Percentiles rank a stretch among this genome's conserved stretches.
Conservation (phyloP, 2,113 vertebrate genomes). For the Bolborhynchus lineola region DNA sequence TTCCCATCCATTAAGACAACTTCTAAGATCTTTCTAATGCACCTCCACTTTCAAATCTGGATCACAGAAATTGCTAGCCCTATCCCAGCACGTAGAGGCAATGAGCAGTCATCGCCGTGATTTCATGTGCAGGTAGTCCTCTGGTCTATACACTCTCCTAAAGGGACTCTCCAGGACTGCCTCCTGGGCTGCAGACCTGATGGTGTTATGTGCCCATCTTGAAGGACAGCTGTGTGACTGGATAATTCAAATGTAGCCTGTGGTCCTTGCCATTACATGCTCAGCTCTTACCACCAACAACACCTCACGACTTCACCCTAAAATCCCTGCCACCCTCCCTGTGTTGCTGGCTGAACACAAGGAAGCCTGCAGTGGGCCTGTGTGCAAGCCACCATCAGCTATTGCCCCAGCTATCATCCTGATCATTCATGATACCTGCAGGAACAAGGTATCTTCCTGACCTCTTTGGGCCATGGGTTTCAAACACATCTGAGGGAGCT, state of each 20-base stretch:
- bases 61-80: not conserved
- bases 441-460: not conserved
- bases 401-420: not conserved
- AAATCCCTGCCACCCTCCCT: not conserved
- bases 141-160: not conserved
- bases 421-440: not conserved
- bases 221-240: not conserved
- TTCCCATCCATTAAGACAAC: not conserved
- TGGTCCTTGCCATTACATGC: not conserved
- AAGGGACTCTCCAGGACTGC: not conserved
- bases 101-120: not conserved
- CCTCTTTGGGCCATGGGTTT: not conserved
- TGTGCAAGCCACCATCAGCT: not conserved
- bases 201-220: not conserved
- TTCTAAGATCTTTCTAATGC: not conserved
- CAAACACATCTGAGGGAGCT: not conserved
- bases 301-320: not conserved
- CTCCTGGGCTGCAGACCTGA: not conserved
- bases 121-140: not conserved
- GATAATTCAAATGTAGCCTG: not conserved
- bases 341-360: not conserved
- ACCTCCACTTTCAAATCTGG: not conserved
- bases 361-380: not conserved
- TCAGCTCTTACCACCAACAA: not conserved
- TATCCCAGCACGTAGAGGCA: fast-evolving